Percentiles rank a stretch among this genome's conserved stretches.
These are phyloP conservation scores for Paralichthys olivaceus DNA, from an alignment of 2,113 vertebrate genomes.

Conservation along the genomic window DNA sequence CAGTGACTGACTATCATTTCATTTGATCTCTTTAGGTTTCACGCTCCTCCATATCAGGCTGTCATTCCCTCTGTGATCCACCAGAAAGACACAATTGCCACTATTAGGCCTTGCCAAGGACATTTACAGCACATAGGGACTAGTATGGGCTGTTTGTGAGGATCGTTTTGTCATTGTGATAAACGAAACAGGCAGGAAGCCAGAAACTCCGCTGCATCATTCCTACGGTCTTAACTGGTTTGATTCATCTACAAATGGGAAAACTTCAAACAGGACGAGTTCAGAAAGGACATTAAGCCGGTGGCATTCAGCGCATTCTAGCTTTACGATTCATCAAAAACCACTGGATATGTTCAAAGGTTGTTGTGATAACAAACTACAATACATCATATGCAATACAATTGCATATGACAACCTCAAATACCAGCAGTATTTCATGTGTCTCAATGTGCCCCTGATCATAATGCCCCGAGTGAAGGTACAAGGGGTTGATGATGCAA, in stretches of 20 bases:
- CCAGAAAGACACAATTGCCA: slow-evolving; percentile 70
- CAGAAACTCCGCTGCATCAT: slow-evolving; percentile 31
- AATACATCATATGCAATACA: slow-evolving; percentile 40
- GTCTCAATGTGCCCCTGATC: slow-evolving; percentile 33
- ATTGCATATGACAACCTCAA: slow-evolving; percentile 28
- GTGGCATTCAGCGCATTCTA: slow-evolving; percentile 49
- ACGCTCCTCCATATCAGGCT: slow-evolving; percentile 60
- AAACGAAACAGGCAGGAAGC: slow-evolving; percentile 61
- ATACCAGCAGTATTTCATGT: slow-evolving; percentile 31
- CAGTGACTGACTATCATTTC: slow-evolving; percentile 70
- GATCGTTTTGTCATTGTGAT: slow-evolving; percentile 57
- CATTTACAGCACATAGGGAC: slow-evolving; percentile 59
- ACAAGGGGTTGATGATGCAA: slow-evolving; percentile 33
- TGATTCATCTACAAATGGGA: slow-evolving; percentile 55
- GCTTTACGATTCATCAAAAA: slow-evolving; percentile 37
- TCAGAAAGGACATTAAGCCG: slow-evolving; percentile 36
- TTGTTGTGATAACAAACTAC: slow-evolving; percentile 36
- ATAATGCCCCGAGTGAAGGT: slow-evolving; percentile 3
- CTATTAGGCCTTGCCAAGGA: slow-evolving; percentile 64
- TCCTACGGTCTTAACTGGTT: slow-evolving; percentile 45
- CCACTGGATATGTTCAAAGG: slow-evolving; percentile 18
- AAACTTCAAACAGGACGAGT: slow-evolving; percentile 43
- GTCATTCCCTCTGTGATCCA: slow-evolving; percentile 71
- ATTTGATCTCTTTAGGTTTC: slow-evolving; percentile 77
- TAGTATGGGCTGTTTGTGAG: slow-evolving; percentile 57